Evolutionary conservation across 2,113 vertebrate genomes (phyloP).

Genomic region (Gyps fulvus): DNA sequence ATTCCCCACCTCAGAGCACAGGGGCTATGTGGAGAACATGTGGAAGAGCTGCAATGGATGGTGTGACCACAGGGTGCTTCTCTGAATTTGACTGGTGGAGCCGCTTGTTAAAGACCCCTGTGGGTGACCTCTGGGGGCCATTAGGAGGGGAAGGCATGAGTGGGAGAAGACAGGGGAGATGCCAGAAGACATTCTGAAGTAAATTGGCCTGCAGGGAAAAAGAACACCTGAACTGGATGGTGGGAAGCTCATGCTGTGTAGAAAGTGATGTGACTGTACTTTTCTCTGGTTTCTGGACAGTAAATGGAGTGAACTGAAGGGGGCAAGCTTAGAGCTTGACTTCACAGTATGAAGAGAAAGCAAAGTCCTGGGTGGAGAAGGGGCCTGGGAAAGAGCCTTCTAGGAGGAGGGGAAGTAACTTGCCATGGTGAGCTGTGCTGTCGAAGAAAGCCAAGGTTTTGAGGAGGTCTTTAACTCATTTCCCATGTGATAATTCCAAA

Average conservation of each 20-base stretch:
- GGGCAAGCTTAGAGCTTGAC: slow-evolving; percentile 37
- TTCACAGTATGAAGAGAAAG: background rate
- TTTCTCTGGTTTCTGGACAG: slow-evolving; percentile 7
- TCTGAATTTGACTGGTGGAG: background rate
- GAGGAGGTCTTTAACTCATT: background rate
- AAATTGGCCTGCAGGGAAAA: background rate
- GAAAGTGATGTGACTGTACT: background rate
- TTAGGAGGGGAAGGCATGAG: background rate
- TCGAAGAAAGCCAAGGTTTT: background rate
- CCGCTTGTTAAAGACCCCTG: background rate
- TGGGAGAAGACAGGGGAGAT: background rate
- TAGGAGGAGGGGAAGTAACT: background rate
- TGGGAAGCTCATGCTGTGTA: background rate
- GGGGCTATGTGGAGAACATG: background rate
- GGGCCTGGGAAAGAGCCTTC: background rate
- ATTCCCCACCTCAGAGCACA: background rate
- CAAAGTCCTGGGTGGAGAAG: background rate
- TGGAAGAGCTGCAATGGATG: background rate
- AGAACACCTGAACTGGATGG: background rate
- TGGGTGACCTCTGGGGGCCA: background rate
- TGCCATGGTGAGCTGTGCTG: background rate
- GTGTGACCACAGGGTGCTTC: background rate
- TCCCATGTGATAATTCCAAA: background rate
- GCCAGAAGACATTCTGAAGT: background rate
- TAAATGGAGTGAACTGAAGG: slow-evolving; percentile 38